Base-by-base conservation (phyloP, 2,113 vertebrate species). In the Puma concolor region DNA sequence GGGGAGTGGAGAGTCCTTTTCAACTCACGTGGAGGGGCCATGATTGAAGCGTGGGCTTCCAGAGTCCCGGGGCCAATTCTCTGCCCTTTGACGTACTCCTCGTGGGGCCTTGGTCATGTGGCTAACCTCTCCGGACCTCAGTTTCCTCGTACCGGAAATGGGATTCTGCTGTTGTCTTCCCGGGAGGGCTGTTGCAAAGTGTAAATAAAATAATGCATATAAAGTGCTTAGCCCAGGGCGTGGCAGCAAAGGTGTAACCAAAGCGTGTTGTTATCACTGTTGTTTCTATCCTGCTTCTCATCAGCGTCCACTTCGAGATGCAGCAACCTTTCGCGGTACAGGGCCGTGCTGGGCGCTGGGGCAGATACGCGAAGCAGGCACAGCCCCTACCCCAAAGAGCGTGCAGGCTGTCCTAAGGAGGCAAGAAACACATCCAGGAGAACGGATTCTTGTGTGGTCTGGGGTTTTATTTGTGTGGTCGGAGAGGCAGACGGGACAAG, bases 61-160 rank as follows among this genome's bases (percentile, higher is more conserved):
- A 15, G 92, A 87, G 54, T 19, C 44, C 14, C 6, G 41, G 31
- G 33, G 63, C 52, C n/a, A 21, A 31, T 50, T 57, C 52, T 67
- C 63, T 77, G 69, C 17, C 63, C 27, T 88, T 33, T n/a, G 23
- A 77, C 31, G 13, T 5, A 33, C 31, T 44, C 16, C 14, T 12
- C 52, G 7, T 44, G 41, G 60, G 57, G 25, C 36, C 4, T 31
- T 27, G 19, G 25, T 64, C 27, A 25, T 15, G 10, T 33, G 5
- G 52, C 60, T 87, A 44, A 52, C 19, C 41, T 95, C 54, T 64
- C 21, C 72, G 80, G 88, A 16, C 33, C 66, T 93, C 79, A 4
- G 12, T 94, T 84, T 97, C 74, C 48, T 83, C 50, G 16, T 38
- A 4, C 29, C 29, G 84, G 54, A 71, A 87, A 60, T 84, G 29